Percentiles rank a stretch among this genome's conserved stretches.
Conservation (phyloP, 2,888 invertebrate genomes). For the Pantelozetes paolii region DNA sequence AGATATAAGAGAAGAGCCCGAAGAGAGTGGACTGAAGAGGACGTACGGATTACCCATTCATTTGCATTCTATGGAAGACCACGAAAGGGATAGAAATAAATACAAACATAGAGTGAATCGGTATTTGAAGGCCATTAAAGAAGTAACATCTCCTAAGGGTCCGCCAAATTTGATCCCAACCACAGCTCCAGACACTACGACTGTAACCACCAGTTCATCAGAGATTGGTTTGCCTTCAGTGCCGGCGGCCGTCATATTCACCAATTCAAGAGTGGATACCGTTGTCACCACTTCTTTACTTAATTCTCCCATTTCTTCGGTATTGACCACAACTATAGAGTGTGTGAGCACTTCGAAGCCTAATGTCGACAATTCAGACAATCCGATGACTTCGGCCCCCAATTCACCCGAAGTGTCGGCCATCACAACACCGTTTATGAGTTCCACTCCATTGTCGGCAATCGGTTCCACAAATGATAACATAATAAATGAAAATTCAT, state of each 20-base stretch:
- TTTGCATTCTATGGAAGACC: constrained; percentile 37
- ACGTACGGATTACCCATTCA: constrained; percentile 15
- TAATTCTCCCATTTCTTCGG: constrained; percentile 23
- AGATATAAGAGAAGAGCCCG: not conserved
- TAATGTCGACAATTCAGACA: constrained; percentile 15
- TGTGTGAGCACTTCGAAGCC: not conserved
- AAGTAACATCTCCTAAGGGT: constrained; percentile 7
- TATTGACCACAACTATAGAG: constrained; percentile 8
- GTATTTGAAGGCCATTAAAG: constrained; percentile 30
- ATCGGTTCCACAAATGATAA: not conserved
- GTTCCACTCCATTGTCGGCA: not conserved
- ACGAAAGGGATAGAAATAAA: constrained; percentile 39
- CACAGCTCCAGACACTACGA: not conserved
- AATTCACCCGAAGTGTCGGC: not conserved
- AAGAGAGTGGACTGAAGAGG: not conserved
- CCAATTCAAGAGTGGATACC: not conserved
- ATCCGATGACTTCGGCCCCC: constrained; percentile 12
- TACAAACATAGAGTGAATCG: constrained; percentile 36
- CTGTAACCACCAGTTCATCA: not conserved
- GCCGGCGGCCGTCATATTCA: constrained; percentile 25
- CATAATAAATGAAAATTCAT: too few relatives aligned
- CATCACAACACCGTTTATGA: not conserved
- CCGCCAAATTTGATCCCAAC: not conserved
- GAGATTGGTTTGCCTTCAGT: constrained; percentile 9
- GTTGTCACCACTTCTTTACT: constrained; percentile 18